Conservation (phyloP, 2,113 vertebrate genomes). For the Dolichallabes microphthalmus region DNA sequence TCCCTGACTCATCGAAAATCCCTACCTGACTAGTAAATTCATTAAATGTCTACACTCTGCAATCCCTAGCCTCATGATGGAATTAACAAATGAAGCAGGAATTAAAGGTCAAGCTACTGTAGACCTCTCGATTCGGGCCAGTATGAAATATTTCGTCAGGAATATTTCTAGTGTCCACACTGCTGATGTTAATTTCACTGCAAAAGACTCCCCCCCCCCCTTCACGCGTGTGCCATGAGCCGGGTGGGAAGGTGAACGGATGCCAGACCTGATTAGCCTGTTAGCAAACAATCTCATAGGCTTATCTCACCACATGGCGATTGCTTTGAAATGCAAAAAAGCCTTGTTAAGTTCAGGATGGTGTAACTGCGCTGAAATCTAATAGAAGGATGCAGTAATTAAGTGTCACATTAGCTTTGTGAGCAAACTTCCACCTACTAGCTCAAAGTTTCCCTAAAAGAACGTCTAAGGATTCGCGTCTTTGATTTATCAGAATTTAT, state of each 20-base stretch:
- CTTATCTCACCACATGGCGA: slow-evolving; percentile 23
- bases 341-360: slow-evolving; percentile 16
- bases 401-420: slow-evolving; percentile 10
- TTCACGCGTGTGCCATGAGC: neutral
- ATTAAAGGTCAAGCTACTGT: neutral
- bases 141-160: neutral
- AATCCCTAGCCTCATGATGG: neutral
- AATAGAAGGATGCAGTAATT: slow-evolving; percentile 1
- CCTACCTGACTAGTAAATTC: neutral
- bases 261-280: slow-evolving; percentile 17
- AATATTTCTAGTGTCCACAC: neutral
- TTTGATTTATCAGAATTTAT: too few relatives aligned
- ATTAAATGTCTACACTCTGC: neutral
- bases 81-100: neutral
- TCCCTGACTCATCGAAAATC: neutral
- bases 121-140: neutral
- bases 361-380: slow-evolving; percentile 25
- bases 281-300: slow-evolving; percentile 31
- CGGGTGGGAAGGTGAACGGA: neutral
- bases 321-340: slow-evolving; percentile 38
- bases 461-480: neutral
- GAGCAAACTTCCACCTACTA: neutral
- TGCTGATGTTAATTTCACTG: neutral
- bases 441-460: neutral
- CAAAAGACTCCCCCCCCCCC: neutral